Evolutionary conservation across 1,140 invertebrate species (phyloP).

Genomic region (Drosophila erecta): DNA sequence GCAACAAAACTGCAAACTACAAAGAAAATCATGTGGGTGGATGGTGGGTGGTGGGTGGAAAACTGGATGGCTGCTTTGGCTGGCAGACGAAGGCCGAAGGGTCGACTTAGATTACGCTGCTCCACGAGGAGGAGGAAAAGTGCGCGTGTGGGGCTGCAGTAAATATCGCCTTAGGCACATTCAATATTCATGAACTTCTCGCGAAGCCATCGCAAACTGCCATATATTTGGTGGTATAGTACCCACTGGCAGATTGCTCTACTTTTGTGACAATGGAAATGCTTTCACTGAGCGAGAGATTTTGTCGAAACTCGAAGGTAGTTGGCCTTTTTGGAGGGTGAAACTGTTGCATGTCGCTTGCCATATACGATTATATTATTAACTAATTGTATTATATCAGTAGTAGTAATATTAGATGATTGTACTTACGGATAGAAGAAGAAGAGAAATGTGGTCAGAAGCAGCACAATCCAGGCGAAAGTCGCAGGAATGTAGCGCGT

Average conservation of each 20-base stretch:
- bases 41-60: not conserved
- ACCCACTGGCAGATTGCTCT: conserved; percentile 14
- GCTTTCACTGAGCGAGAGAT: not conserved
- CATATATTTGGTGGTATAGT: not conserved
- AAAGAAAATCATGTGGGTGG: conserved; percentile 2
- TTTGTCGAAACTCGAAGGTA: conserved; percentile 2
- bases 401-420: not conserved
- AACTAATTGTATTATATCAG: too few relatives aligned
- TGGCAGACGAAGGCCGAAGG: conserved; percentile 17
- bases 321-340: not conserved
- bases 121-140: conserved; percentile 3
- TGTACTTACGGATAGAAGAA: conserved; percentile 97
- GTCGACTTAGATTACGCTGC: conserved; percentile 3
- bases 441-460: conserved; percentile 96
- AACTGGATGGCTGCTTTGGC: not conserved
- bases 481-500: conserved; percentile 97
- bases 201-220: conserved; percentile 9
- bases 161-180: conserved; percentile 36
- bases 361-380: too few relatives aligned
- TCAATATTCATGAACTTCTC: conserved; percentile 30
- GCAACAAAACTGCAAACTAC: conserved; percentile 10
- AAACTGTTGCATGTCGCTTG: too few relatives aligned
- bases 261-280: conserved; percentile 15
- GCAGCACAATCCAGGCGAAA: conserved; percentile 97
- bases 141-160: conserved; percentile 21